These are phyloP conservation scores for Tenthredo distinguenda DNA, from an alignment of 2,888 invertebrate species.

Conservation along the genomic window DNA sequence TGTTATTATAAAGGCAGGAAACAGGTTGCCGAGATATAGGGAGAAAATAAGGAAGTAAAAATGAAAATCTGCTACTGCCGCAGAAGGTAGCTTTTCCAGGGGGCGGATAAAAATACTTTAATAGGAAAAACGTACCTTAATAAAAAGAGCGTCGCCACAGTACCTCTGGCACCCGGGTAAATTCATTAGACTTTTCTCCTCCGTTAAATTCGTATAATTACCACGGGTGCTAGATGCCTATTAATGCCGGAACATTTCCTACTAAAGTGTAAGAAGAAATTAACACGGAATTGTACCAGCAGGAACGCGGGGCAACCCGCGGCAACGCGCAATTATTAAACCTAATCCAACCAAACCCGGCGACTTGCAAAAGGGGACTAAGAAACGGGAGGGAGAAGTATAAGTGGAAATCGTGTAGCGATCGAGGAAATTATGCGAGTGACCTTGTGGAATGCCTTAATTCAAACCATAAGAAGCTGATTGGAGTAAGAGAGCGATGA, in stretches of 20 bases:
- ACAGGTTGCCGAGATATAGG: background rate
- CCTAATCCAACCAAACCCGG: constrained; percentile 40
- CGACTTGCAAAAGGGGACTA: background rate
- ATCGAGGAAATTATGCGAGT: constrained; percentile 6
- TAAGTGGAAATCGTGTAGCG: background rate
- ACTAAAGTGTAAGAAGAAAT: constrained; percentile 50
- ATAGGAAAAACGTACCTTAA: background rate
- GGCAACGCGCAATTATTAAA: constrained; percentile 46
- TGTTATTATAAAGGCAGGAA: background rate
- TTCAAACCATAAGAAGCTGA: background rate
- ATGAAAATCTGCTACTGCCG: background rate
- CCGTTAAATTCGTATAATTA: constrained; percentile 49
- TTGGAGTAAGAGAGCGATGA: background rate
- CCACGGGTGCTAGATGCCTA: constrained; percentile 46
- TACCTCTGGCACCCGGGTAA: constrained; percentile 16
- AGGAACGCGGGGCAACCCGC: constrained; percentile 6
- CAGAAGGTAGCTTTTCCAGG: background rate
- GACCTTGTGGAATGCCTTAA: constrained; percentile 12
- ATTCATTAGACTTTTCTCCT: constrained; percentile 49
- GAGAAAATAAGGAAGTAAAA: background rate
- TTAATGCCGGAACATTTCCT: constrained; percentile 50
- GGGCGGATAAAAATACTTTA: background rate
- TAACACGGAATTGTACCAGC: constrained; percentile 48
- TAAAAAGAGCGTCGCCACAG: constrained; percentile 22
- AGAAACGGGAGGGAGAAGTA: constrained; percentile 24